phyloP scores from a whole-genome alignment of 2,888 invertebrate species.

The Stegophylla sp. region DNA sequence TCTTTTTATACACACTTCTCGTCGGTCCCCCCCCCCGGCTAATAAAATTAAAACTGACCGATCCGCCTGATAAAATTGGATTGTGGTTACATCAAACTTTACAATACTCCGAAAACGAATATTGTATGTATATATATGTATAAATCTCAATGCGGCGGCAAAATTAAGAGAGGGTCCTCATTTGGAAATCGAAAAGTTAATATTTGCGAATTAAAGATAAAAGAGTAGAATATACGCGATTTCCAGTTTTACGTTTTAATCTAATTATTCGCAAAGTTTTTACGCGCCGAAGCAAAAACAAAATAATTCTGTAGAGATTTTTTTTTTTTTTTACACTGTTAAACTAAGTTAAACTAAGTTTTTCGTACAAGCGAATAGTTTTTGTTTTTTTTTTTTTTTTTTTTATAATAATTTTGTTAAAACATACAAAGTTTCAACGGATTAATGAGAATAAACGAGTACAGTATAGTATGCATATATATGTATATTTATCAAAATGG shows the following conservation, averaged over 20 bases:
- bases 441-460: no score
- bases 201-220: not conserved
- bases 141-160: not conserved
- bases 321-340: no score
- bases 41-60: slow-evolving; percentile 26
- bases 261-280: not conserved
- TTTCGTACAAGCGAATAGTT: no score
- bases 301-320: no score
- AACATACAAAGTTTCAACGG: no score
- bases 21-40: not conserved
- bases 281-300: not conserved
- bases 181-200: slow-evolving; percentile 18
- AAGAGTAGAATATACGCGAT: not conserved
- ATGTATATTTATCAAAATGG: no score
- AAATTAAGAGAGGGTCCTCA: not conserved
- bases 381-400: no score
- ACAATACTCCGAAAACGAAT: slow-evolving; percentile 6
- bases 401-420: no score
- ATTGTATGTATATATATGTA: not conserved
- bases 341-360: no score
- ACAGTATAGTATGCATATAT: no score
- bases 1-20: not conserved
- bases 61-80: slow-evolving; percentile 10
- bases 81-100: slow-evolving; percentile 14
- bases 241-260: not conserved